Conservation (phyloP, 2,888 invertebrate species). For the Chrysolina americana region DNA sequence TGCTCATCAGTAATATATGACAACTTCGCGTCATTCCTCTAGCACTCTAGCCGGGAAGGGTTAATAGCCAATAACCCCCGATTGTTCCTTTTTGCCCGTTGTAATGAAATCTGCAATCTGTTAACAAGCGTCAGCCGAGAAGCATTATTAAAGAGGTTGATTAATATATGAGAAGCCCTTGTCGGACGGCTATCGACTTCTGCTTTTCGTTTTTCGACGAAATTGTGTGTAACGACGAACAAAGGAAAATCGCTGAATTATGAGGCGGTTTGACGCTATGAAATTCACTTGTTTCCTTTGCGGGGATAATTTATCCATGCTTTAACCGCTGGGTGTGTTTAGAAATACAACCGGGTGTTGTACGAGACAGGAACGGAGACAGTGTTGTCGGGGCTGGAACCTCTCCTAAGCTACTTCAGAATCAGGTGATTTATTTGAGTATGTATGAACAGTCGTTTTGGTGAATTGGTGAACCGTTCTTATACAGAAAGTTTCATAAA, state of each 20-base stretch:
- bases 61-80: background rate
- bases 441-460: no score
- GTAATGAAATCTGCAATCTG: constrained; percentile 18
- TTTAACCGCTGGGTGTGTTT: constrained; percentile 21
- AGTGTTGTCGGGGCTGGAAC: background rate
- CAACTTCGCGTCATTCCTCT: background rate
- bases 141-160: constrained; percentile 21
- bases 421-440: background rate
- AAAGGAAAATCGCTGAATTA: constrained; percentile 23
- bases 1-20: background rate
- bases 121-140: constrained; percentile 25
- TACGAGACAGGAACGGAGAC: background rate
- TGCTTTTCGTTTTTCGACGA: constrained; percentile 4
- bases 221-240: constrained; percentile 13
- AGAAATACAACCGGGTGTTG: background rate
- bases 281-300: constrained; percentile 28
- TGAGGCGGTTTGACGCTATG: constrained; percentile 27
- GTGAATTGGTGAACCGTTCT: no score
- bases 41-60: background rate
- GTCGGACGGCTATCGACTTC: constrained; percentile 7
- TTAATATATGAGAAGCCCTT: constrained; percentile 28
- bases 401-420: background rate
- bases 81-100: background rate
- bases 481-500: no score
- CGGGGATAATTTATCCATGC: constrained; percentile 13